Base-by-base conservation (phyloP, 2,113 vertebrate genomes). In the Bubo scandiacus region DNA sequence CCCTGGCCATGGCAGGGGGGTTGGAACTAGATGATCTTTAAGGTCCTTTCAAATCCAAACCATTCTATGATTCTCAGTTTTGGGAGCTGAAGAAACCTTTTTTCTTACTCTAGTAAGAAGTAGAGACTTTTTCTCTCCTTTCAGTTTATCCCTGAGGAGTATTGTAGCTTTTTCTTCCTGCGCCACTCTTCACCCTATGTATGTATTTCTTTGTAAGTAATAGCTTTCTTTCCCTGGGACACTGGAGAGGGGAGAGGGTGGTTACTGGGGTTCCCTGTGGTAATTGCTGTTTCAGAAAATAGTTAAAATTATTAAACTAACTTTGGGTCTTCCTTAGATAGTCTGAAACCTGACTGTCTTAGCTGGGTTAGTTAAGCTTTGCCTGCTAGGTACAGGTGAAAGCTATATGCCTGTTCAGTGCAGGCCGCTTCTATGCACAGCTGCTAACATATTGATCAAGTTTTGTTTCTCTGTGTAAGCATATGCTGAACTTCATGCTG, bases 181-280 rank as follows among this genome's bases (percentile, higher is more conserved):
- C 52, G 27, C 5, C 1, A 2, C 6, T 59, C 11, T 45, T 82
- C 73, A n/a, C 1, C 4, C 3, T 40, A 1, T 7, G 6, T 49
- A 8, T 0, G 0, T 61, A 8, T 10, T 72, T 70, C 45, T 11
- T 42, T 13, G 6, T 7, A 21, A 80, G 9, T 15, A 59, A 9
- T 2, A 67, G 9, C 7, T 51, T 65, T 11, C 4, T 47, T 65
- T 38, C 5, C 5, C 8, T 52, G 8, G 10, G 26, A 45, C 1
- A 2, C 2, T 73, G n/a, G 43, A 52, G 15, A 2, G 2, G 2
- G 8, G 3, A 62, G 27, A 57, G 12, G 8, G 2, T 66, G 21
- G 5, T 54, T 73, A 15, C 51, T 67, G 25, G 23, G 22, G 17
- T 4, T 43, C 13, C 6, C 8, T 73, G 10, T n/a, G 42, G 11